These are phyloP conservation scores for Sinocyclocheilus grahami DNA, from an alignment of 2,113 vertebrate species.

Conservation along the genomic window DNA sequence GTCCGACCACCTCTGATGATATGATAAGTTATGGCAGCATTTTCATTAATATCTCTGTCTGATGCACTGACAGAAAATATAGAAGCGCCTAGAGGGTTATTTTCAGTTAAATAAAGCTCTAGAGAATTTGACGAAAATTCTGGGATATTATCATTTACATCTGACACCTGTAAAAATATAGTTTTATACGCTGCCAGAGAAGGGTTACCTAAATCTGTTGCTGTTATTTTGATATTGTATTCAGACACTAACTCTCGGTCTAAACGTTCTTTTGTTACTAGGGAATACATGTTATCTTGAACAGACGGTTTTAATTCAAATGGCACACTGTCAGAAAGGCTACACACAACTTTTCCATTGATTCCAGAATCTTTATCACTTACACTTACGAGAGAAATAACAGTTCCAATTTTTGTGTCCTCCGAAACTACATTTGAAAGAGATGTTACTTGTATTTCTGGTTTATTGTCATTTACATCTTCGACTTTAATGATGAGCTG, in stretches of 20 bases:
- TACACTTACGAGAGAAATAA: slow-evolving; percentile 70
- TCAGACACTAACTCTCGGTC: slow-evolving; percentile 52
- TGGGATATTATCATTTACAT: slow-evolving; percentile 65
- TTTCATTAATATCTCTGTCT: slow-evolving; percentile 58
- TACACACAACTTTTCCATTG: slow-evolving; percentile 67
- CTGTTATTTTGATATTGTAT: slow-evolving; percentile 57
- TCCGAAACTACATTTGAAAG: slow-evolving; percentile 64
- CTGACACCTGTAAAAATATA: slow-evolving; percentile 54
- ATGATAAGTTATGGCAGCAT: slow-evolving; percentile 55
- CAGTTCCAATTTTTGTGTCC: slow-evolving; percentile 66
- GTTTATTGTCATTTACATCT: slow-evolving; percentile 65
- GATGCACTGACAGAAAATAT: slow-evolving; percentile 57
- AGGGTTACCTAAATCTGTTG: slow-evolving; percentile 53
- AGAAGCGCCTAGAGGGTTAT: slow-evolving; percentile 56
- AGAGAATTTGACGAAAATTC: slow-evolving; percentile 50
- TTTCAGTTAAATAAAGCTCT: slow-evolving; percentile 57
- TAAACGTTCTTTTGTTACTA: slow-evolving; percentile 62
- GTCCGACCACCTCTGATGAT: slow-evolving; percentile 38
- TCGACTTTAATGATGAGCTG: slow-evolving; percentile 51
- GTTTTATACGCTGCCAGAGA: slow-evolving; percentile 50
- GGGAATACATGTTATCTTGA: slow-evolving; percentile 67
- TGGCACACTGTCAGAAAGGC: slow-evolving; percentile 60
- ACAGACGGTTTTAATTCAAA: slow-evolving; percentile 70
- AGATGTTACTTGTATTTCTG: slow-evolving; percentile 69
- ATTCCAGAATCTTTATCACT: slow-evolving; percentile 71